These are phyloP conservation scores for Chrysotoxum bicinctum DNA, from an alignment of 2,888 invertebrate genomes.

Conservation along the genomic window DNA sequence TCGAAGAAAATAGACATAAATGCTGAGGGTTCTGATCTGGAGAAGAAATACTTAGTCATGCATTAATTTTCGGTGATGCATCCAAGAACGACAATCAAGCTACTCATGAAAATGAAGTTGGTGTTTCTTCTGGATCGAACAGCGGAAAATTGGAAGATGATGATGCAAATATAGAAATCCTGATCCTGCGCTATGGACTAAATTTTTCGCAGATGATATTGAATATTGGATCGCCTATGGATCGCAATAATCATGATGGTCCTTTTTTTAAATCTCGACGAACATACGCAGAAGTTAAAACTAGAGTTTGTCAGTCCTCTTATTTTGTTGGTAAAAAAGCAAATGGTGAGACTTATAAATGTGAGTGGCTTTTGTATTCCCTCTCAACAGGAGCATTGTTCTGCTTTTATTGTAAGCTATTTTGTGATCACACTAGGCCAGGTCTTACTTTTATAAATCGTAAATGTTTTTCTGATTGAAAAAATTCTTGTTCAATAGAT, in stretches of 20 bases:
- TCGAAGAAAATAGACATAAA: no score
- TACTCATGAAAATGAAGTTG: no score
- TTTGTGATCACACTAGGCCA: conserved; percentile 12
- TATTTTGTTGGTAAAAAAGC: not conserved
- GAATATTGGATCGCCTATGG: not conserved
- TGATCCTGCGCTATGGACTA: not conserved
- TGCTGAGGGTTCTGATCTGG: no score
- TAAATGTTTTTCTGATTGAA: conserved; percentile 24
- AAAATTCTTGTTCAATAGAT: conserved; percentile 11
- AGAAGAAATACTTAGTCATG: no score
- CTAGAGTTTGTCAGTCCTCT: not conserved
- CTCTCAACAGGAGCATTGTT: not conserved
- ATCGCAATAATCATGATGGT: not conserved
- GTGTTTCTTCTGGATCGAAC: no score
- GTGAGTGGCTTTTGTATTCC: not conserved
- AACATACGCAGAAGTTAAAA: conserved; percentile 6
- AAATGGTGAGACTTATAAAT: not conserved
- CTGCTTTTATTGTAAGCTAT: conserved; percentile 25
- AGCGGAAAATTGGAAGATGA: no score
- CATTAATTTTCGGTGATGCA: no score
- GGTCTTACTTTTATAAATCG: conserved; percentile 5
- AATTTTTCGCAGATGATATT: not conserved
- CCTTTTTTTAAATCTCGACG: not conserved
- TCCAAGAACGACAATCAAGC: no score
- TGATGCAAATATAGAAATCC: not conserved